Conservation (phyloP, 2,888 invertebrate species). For the Pseudococcus jackbeardsleyi region DNA sequence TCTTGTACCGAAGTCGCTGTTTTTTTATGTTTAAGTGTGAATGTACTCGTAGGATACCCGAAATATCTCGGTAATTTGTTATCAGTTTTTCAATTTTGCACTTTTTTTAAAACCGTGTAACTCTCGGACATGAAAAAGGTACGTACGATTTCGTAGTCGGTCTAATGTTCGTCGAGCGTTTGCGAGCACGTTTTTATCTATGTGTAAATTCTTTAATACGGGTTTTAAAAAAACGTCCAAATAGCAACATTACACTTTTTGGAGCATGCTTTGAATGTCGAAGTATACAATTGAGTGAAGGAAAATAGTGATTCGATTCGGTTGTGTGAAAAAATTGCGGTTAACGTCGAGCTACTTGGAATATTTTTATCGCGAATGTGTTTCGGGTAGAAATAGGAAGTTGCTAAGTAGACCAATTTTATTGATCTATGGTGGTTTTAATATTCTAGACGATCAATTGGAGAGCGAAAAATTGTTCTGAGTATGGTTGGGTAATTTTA, state of each 20-base stretch:
- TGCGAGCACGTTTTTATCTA: constrained; percentile 6
- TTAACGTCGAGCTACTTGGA: not conserved
- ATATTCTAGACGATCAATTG: not conserved
- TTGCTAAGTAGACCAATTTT: not conserved
- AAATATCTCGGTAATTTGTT: constrained; percentile 22
- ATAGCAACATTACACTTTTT: constrained; percentile 10
- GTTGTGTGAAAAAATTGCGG: not conserved
- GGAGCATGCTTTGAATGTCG: not conserved
- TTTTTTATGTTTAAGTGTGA: not conserved
- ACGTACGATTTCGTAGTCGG: not conserved
- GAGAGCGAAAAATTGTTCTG: too few species aligned
- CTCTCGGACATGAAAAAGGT: not conserved
- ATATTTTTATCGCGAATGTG: not conserved
- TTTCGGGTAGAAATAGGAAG: not conserved
- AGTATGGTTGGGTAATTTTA: too few species aligned
- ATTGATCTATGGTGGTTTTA: not conserved
- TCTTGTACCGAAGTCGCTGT: not conserved
- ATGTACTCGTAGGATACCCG: not conserved
- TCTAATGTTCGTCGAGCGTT: not conserved
- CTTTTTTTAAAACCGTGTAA: constrained; percentile 3
- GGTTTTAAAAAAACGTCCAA: constrained; percentile 8
- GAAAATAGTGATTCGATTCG: not conserved
- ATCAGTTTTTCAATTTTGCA: constrained; percentile 22
- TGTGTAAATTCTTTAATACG: constrained; percentile 3
- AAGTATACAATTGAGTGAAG: constrained; percentile 3